Base-by-base conservation (phyloP, 2,888 invertebrate genomes). In the Eilema caniola region DNA sequence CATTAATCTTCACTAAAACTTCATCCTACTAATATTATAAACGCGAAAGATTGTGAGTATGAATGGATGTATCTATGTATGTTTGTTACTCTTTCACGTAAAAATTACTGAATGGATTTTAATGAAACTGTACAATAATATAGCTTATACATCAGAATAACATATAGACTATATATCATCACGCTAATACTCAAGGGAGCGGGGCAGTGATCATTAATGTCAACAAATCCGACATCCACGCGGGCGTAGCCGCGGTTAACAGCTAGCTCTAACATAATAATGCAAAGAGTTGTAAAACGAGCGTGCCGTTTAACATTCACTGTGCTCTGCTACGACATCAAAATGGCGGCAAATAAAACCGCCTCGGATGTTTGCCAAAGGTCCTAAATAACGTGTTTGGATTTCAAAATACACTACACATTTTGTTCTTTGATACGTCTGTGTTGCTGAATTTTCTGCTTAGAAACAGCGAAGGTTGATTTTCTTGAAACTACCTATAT, bases 301-400 rank as follows among this genome's bases (percentile, higher is more conserved):
- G 41, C 59, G 37, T 66, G 59, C 53, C 62, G 69, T 69, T 80
- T 75, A 71, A 62, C 63, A 77, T 79, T 73, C 75, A 65, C 61
- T 62, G 33, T 70, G 61, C 28, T 57, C 16, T 37, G 70, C 73
- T 71, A 64, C 71, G 81, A 78, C 81, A 78, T 80, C 76, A 67
- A 33, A 78, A 71, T 68, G 72, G 64, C 67, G 62, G 71, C 62
- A 70, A 78, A 80, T 80, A 80, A 80, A 80, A 75, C 72, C 3
- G 60, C 57, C 67, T 67, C 65, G 62, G 65, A 78, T 74, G 74
- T 78, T 80, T 73, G 67, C 66, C 57, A 25, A 59, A 65, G 67
- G 64, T 59, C 71, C 70, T 14, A 61, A 66, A 73, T 62, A 68
- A 67, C 78, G 81, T 79, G 79, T 66, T 71, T 59, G 5, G 78